phyloP scores from a whole-genome alignment of 2,797 vertebrate genomes.

The Sebastes nivosus region DNA sequence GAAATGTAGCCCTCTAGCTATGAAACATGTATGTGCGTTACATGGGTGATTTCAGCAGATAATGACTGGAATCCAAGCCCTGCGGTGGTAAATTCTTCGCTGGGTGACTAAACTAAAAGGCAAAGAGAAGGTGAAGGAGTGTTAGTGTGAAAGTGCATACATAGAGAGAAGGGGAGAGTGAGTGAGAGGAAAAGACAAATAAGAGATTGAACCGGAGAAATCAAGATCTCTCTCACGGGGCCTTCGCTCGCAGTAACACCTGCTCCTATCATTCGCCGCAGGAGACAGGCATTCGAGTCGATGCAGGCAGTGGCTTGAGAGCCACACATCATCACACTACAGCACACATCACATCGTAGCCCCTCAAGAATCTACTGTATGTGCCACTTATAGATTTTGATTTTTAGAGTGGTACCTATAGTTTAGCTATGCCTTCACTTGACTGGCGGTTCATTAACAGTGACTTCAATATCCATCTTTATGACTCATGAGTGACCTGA shows the following conservation, averaged over 20 bases:
- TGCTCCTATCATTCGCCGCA: conserved; percentile 63
- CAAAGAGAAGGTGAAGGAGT: conserved; percentile 20
- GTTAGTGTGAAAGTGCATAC: conserved; percentile 18
- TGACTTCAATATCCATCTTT: background rate
- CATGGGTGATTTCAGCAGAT: conserved; percentile 63
- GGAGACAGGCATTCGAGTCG: conserved; percentile 70
- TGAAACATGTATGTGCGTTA: conserved; percentile 35
- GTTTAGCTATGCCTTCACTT: conserved; percentile 1
- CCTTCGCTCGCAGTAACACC: conserved; percentile 71
- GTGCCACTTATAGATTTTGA: background rate
- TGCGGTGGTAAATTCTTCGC: conserved; percentile 48
- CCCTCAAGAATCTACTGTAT: background rate
- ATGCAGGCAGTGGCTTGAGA: conserved; percentile 65
- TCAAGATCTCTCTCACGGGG: conserved; percentile 43
- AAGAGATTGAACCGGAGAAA: conserved; percentile 8
- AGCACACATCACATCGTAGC: background rate
- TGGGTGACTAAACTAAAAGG: conserved; percentile 48
- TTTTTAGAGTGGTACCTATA: background rate
- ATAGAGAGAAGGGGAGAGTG: background rate
- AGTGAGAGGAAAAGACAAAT: conserved; percentile 21
- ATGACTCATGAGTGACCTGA: background rate
- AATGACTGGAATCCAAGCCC: conserved; percentile 67
- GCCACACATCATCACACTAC: conserved; percentile 22
- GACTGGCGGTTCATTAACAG: background rate
- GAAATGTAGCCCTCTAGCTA: conserved; percentile 22